Conservation (phyloP, 2,113 vertebrate genomes). For the Cyprinodon brontotheroides region DNA sequence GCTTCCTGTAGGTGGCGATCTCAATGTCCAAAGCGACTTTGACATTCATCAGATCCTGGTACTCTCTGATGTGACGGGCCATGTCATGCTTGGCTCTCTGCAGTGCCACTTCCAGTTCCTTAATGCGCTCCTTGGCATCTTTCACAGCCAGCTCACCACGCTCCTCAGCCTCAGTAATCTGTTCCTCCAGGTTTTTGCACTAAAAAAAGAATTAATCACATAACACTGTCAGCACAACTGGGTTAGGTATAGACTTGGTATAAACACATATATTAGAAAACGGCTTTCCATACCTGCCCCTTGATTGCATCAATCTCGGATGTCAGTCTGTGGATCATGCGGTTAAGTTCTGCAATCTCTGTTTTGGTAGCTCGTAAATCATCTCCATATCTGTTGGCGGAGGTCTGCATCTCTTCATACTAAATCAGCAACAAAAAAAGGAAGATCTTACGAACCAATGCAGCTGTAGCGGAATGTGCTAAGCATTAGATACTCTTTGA, state of each 20-base stretch:
- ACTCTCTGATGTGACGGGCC: slow-evolving; percentile 89
- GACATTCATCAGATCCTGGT: slow-evolving; percentile 94
- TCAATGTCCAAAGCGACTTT: slow-evolving; percentile 96
- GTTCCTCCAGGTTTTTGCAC: slow-evolving; percentile 89
- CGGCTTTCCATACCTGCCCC: slow-evolving; percentile 81
- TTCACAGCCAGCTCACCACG: slow-evolving; percentile 87
- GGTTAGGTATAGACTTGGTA: neutral
- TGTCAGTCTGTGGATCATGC: slow-evolving; percentile 86
- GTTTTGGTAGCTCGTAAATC: slow-evolving; percentile 86
- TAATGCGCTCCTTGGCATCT: slow-evolving; percentile 87
- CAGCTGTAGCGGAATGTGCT: neutral
- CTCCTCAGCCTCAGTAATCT: slow-evolving; percentile 87
- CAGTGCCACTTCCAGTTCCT: slow-evolving; percentile 86
- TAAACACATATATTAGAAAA: neutral
- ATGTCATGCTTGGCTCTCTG: slow-evolving; percentile 91
- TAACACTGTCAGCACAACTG: neutral
- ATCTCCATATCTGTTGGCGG: slow-evolving; percentile 86
- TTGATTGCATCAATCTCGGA: slow-evolving; percentile 89
- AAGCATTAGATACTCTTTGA: neutral
- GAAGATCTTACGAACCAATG: slow-evolving; percentile 6
- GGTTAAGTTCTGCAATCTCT: slow-evolving; percentile 89
- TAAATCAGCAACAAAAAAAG: slow-evolving; percentile 55
- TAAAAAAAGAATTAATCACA: neutral
- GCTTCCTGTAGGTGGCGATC: slow-evolving; percentile 96
- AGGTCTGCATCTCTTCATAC: slow-evolving; percentile 88